phyloP scores from a whole-genome alignment of 2,797 vertebrate species.

The Coranthus polyacanthus region DNA sequence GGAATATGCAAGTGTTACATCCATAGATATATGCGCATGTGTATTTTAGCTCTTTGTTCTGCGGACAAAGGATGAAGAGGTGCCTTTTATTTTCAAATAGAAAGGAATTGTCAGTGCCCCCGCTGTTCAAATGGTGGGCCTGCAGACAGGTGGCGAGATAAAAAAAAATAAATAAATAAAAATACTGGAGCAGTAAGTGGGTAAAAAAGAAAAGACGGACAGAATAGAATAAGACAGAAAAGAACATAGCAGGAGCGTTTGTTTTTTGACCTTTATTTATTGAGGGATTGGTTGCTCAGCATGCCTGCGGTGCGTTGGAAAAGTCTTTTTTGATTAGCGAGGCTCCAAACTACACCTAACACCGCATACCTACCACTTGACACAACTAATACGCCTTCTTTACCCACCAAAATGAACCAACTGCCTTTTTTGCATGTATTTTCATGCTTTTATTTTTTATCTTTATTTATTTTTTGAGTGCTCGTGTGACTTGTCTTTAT shows the following conservation, averaged over 20 bases:
- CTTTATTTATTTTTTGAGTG: conserved; percentile 16
- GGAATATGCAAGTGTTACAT: not conserved
- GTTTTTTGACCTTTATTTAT: conserved; percentile 50
- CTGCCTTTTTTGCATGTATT: not conserved
- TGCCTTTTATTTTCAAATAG: conserved; percentile 13
- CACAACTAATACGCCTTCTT: not conserved
- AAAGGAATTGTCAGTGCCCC: conserved; percentile 42
- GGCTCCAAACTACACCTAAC: conserved; percentile 25
- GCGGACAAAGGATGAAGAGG: not conserved
- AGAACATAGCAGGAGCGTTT: conserved; percentile 24
- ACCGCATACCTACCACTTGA: not conserved
- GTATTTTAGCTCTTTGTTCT: not conserved
- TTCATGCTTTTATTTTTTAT: too few relatives aligned
- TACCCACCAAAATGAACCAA: conserved; percentile 7
- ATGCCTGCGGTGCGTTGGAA: conserved; percentile 20
- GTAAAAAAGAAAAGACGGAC: not conserved
- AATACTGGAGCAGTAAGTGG: conserved; percentile 17
- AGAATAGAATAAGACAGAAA: conserved; percentile 7
- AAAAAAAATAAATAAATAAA: not conserved
- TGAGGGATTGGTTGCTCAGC: conserved; percentile 45
- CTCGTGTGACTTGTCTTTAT: conserved; percentile 8
- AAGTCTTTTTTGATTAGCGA: conserved; percentile 46
- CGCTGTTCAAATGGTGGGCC: conserved; percentile 16
- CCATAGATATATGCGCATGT: not conserved
- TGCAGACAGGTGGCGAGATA: conserved; percentile 8